These are phyloP conservation scores for Nemotelus pantherinus DNA, from an alignment of 2,888 invertebrate genomes.

Conservation along the genomic window DNA sequence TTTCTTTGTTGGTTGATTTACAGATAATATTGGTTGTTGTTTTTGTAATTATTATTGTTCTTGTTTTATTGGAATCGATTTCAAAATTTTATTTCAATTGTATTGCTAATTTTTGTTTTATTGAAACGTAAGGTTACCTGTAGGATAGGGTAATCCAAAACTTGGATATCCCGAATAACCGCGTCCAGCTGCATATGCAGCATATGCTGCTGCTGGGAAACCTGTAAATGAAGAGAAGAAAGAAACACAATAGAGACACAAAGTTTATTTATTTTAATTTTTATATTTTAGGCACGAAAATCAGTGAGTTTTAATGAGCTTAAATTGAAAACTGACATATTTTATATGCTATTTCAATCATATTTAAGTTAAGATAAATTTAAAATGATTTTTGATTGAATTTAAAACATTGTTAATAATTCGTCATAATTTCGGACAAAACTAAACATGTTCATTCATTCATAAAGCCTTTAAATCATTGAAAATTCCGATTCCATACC, in stretches of 20 bases:
- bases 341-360: too few species aligned
- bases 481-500: too few species aligned
- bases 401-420: too few species aligned
- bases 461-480: too few species aligned
- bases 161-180: conserved; percentile 97
- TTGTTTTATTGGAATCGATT: not conserved
- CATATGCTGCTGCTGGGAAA: conserved; percentile 94
- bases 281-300: not conserved
- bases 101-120: conserved; percentile 4
- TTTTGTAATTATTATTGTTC: not conserved
- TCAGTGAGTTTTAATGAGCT: not conserved
- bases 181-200: conserved; percentile 95
- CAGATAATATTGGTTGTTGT: too few species aligned
- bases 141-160: conserved; percentile 97
- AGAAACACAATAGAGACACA: not conserved
- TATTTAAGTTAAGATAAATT: too few species aligned
- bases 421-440: too few species aligned
- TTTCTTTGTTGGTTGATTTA: too few species aligned
- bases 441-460: too few species aligned
- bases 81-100: not conserved
- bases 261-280: not conserved
- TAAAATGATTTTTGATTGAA: too few species aligned
- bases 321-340: not conserved
- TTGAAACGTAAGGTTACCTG: conserved; percentile 77
- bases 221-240: conserved; percentile 68